phyloP scores from a whole-genome alignment of 2,888 invertebrate genomes.

The Lasioglossum calceatum region DNA sequence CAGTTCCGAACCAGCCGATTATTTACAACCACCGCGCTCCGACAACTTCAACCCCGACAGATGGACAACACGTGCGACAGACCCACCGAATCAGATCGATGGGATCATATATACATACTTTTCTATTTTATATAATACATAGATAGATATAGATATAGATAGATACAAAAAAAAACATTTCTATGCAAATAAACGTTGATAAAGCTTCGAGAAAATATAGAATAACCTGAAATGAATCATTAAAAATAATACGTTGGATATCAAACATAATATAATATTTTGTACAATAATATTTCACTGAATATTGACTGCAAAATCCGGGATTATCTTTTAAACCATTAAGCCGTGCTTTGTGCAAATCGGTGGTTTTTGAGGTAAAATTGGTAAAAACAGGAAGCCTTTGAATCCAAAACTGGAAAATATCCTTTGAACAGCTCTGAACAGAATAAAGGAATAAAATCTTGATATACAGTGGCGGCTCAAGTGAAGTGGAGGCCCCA shows the following conservation, averaged over 20 bases:
- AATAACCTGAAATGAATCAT: neutral
- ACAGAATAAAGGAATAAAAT: too few species aligned
- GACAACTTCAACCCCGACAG: too few species aligned
- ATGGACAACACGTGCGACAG: too few species aligned
- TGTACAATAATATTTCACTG: neutral
- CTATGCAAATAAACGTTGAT: neutral
- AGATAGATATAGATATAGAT: too few species aligned
- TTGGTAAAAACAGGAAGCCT: neutral
- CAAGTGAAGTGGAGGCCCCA: too few species aligned
- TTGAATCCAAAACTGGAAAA: neutral
- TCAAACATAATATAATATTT: neutral
- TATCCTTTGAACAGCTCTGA: neutral
- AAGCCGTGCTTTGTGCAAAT: neutral
- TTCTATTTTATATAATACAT: too few species aligned
- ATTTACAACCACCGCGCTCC: too few species aligned
- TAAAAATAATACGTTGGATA: neutral
- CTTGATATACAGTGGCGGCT: too few species aligned
- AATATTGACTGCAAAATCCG: neutral
- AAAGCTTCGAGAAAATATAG: neutral
- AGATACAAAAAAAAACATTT: neutral
- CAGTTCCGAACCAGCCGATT: too few species aligned
- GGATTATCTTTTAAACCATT: neutral
- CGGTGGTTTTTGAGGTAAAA: neutral
- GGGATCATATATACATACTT: too few species aligned
- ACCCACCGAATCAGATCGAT: too few species aligned